Evolutionary conservation across 2,888 invertebrate genomes (phyloP).

Genomic region (Pandemis corylana): DNA sequence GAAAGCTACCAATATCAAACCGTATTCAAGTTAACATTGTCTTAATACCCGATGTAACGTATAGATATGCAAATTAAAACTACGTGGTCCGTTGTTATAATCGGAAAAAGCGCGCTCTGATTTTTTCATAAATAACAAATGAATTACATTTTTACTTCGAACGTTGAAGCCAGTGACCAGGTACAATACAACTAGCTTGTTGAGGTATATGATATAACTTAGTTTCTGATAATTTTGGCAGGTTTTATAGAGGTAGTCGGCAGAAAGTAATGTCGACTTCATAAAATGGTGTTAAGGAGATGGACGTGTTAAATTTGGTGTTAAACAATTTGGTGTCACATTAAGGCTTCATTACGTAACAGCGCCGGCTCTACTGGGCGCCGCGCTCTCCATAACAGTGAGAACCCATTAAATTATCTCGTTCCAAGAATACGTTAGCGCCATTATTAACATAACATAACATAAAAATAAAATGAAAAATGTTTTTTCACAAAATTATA

Average conservation of each 20-base stretch:
- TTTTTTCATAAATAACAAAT: constrained; percentile 23
- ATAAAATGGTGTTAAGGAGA: constrained; percentile 38
- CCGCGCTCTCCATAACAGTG: constrained; percentile 10
- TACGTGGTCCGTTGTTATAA: constrained; percentile 21
- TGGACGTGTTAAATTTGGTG: constrained; percentile 43
- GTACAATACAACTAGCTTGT: not conserved
- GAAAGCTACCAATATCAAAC: constrained; percentile 55
- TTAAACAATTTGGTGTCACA: constrained; percentile 43
- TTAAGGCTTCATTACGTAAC: constrained; percentile 38
- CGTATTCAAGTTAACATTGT: constrained; percentile 57
- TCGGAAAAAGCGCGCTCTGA: constrained; percentile 19
- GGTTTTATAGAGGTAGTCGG: not conserved
- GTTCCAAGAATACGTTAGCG: not conserved
- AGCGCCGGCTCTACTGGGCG: not conserved
- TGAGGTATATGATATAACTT: not conserved
- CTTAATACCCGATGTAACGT: constrained; percentile 46
- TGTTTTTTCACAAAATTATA: not conserved
- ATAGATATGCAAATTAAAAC: constrained; percentile 41
- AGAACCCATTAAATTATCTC: constrained; percentile 7
- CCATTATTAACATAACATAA: not conserved
- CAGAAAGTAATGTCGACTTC: constrained; percentile 23
- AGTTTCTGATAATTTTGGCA: not conserved
- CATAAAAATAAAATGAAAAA: not conserved
- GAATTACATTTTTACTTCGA: constrained; percentile 10
- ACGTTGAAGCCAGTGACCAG: not conserved